Evolutionary conservation across 2,888 invertebrate species (phyloP).

Genomic region (Caenorhabditis japonica): DNA sequence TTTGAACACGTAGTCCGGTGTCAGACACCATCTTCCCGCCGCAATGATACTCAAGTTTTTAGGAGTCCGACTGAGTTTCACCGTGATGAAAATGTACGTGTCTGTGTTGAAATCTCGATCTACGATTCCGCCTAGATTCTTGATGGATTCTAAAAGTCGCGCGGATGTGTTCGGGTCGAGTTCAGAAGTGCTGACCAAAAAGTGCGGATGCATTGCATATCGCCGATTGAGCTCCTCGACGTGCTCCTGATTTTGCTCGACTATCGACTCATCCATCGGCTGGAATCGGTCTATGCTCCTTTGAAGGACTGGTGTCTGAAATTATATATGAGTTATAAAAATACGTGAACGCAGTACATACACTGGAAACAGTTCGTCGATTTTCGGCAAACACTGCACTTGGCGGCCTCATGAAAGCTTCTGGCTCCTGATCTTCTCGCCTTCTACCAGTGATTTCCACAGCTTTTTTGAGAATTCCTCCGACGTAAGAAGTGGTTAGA

Average conservation of each 20-base stretch:
- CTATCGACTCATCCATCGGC: constrained; percentile 17
- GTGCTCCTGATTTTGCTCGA: constrained; percentile 31
- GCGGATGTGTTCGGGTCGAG: background rate
- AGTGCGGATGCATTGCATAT: constrained; percentile 23
- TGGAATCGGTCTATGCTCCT: constrained; percentile 12
- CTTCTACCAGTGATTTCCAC: constrained; percentile 30
- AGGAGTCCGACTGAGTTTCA: constrained; percentile 21
- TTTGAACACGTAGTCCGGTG: constrained; percentile 29
- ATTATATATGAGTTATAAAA: background rate
- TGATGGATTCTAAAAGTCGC: constrained; percentile 15
- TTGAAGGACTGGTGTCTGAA: constrained; percentile 33
- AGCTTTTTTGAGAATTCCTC: constrained; percentile 36
- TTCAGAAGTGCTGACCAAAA: constrained; percentile 34
- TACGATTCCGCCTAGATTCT: constrained; percentile 29
- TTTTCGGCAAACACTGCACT: constrained; percentile 13
- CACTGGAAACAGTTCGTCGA: constrained; percentile 37
- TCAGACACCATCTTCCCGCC: constrained; percentile 48
- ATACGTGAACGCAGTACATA: background rate
- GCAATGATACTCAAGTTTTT: constrained; percentile 39
- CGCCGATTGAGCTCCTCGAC: constrained; percentile 19
- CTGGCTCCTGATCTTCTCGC: background rate
- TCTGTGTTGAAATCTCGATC: constrained; percentile 26
- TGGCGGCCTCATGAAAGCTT: background rate
- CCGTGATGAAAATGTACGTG: constrained; percentile 22
- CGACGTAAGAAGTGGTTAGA: constrained; percentile 30